phyloP scores from a whole-genome alignment of 2,888 invertebrate genomes.

The Chymomyza fuscimana region DNA sequence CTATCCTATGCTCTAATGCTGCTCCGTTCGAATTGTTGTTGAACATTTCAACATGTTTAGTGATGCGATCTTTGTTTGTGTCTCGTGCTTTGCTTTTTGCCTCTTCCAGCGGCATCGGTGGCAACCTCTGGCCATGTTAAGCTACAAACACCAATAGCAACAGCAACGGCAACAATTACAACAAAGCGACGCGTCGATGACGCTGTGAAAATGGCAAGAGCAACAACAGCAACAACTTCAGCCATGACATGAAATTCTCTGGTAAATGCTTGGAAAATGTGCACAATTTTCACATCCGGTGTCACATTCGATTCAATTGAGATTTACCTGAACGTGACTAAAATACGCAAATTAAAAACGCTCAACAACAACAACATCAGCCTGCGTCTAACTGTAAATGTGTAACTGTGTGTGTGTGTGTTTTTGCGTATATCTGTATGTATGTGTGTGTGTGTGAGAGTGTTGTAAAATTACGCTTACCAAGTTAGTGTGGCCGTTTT shows the following conservation, averaged over 20 bases:
- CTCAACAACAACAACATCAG: conserved; percentile 21
- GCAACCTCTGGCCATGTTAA: conserved; percentile 7
- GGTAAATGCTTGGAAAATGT: conserved; percentile 69
- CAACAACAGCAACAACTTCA: conserved; percentile 18
- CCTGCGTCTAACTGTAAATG: neutral
- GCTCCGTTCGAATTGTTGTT: conserved; percentile 27
- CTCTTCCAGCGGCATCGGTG: conserved; percentile 1
- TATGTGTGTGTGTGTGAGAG: neutral
- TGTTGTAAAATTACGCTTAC: neutral
- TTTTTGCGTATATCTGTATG: neutral
- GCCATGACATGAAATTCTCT: conserved; percentile 1
- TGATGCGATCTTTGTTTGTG: conserved; percentile 73
- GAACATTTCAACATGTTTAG: conserved; percentile 68
- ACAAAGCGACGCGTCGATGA: conserved; percentile 22
- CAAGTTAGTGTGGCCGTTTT: neutral
- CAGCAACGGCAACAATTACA: conserved; percentile 32
- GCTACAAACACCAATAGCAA: conserved; percentile 29
- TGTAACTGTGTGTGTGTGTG: conserved; percentile 6
- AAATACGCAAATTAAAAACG: conserved; percentile 74
- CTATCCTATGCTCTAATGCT: conserved; percentile 14
- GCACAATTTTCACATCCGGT: conserved; percentile 75
- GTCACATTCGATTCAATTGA: conserved; percentile 77
- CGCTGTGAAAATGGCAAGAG: conserved; percentile 27
- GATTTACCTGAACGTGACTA: conserved; percentile 76
- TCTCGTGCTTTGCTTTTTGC: conserved; percentile 64